A percentile compares a stretch with the other conserved stretches of the same genome.
phyloP scores from a whole-genome alignment of 2,113 vertebrate species.

The Bungarus multicinctus region DNA sequence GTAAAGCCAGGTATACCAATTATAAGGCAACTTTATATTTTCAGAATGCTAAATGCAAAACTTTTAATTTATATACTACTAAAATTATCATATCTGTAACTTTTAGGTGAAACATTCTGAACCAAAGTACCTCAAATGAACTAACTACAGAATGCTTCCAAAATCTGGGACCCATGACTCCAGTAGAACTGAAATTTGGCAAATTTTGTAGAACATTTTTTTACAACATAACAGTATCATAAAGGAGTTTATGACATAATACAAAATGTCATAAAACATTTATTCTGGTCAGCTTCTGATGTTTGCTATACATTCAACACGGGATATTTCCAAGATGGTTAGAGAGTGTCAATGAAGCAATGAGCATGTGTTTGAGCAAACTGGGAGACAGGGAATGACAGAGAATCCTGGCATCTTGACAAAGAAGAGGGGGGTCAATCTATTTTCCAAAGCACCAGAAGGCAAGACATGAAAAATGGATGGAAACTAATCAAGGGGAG shows the following conservation, averaged over 20 bases:
- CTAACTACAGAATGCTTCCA: not conserved
- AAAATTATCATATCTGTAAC: not conserved
- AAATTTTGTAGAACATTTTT: not conserved
- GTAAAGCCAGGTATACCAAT: not conserved
- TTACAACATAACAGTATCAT: not conserved
- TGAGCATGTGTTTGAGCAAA: too few relatives aligned
- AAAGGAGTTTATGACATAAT: not conserved
- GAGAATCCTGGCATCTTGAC: too few relatives aligned
- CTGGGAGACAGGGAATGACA: too few relatives aligned
- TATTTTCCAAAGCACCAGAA: too few relatives aligned
- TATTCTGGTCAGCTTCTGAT: not conserved
- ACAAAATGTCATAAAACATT: not conserved
- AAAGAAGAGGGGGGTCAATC: too few relatives aligned
- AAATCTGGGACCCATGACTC: not conserved
- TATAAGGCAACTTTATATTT: not conserved
- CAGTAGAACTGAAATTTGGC: not conserved
- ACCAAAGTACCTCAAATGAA: not conserved
- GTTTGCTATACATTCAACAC: not conserved
- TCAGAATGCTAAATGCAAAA: not conserved
- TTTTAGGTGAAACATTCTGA: not conserved
- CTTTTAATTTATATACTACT: not conserved
- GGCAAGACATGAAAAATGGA: too few relatives aligned
- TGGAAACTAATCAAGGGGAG: too few relatives aligned
- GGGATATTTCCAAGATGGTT: not conserved
- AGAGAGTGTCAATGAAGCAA: too few relatives aligned